A percentile compares a stretch with the other conserved stretches of the same genome.
phyloP scores from a whole-genome alignment of 2,113 vertebrate genomes.

The Charadrius vociferus region DNA sequence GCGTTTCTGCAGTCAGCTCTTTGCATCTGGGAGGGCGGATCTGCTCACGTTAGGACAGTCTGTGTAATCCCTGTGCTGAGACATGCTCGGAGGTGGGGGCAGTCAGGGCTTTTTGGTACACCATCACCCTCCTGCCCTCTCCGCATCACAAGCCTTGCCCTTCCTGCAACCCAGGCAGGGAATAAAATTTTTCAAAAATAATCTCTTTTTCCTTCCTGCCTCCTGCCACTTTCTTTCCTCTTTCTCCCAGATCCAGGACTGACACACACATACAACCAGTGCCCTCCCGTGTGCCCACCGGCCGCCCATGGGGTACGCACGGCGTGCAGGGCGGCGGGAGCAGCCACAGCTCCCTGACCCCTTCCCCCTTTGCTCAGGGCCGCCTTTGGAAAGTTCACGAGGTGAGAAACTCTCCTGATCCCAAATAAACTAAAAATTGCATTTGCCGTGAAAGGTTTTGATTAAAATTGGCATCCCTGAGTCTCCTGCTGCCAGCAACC shows the following conservation, averaged over 20 bases:
- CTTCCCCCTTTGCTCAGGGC: neutral
- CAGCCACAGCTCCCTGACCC: rapidly evolving
- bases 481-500: neutral
- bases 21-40: rapidly evolving
- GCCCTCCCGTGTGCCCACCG: rapidly evolving
- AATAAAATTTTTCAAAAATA: neutral
- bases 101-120: neutral
- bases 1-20: neutral
- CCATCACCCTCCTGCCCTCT: neutral
- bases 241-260: neutral
- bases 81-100: rapidly evolving
- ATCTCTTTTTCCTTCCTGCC: neutral
- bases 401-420: neutral
- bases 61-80: neutral
- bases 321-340: rapidly evolving
- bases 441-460: neutral
- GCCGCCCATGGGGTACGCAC: rapidly evolving
- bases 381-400: neutral
- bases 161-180: neutral
- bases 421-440: neutral
- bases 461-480: neutral
- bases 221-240: neutral
- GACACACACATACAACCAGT: rapidly evolving
- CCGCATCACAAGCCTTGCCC: neutral
- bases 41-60: neutral